Evolutionary conservation across 2,113 vertebrate species (phyloP).

Genomic region (Trichomycterus rosablanca): DNA sequence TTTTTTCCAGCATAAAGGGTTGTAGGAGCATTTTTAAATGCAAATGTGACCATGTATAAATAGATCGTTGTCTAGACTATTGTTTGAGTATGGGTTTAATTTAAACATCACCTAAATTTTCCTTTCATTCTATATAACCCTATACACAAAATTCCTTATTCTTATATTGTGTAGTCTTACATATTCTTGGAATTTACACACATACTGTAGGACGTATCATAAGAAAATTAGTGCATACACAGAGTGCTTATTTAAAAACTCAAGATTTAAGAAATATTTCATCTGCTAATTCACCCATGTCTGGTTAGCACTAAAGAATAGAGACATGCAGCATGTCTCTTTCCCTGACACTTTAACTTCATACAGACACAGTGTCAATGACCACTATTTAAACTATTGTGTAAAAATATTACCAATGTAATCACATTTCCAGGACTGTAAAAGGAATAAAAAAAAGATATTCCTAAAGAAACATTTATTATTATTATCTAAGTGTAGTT

Average conservation of each 20-base stretch:
- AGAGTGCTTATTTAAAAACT: constrained; percentile 10
- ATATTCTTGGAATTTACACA: no score
- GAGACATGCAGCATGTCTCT: constrained; percentile 52
- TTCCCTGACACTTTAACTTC: constrained; percentile 65
- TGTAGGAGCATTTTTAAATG: no score
- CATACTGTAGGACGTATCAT: constrained; percentile 21
- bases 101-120: no score
- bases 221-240: constrained; percentile 17
- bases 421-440: no score
- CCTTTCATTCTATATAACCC: no score
- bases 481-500: no score
- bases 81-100: not conserved
- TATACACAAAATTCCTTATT: no score
- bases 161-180: no score
- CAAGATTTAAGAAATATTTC: constrained; percentile 29
- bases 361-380: constrained; percentile 62
- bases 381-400: constrained; percentile 35
- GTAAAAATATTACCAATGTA: constrained; percentile 1
- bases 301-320: constrained; percentile 37
- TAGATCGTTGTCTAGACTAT: constrained; percentile 8
- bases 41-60: constrained; percentile 27
- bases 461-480: no score
- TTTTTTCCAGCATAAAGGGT: no score
- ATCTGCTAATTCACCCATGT: constrained; percentile 42
- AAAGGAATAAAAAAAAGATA: no score